Evolutionary conservation across 2,797 vertebrate species (phyloP).

Genomic region (Lepus oiostolus): DNA sequence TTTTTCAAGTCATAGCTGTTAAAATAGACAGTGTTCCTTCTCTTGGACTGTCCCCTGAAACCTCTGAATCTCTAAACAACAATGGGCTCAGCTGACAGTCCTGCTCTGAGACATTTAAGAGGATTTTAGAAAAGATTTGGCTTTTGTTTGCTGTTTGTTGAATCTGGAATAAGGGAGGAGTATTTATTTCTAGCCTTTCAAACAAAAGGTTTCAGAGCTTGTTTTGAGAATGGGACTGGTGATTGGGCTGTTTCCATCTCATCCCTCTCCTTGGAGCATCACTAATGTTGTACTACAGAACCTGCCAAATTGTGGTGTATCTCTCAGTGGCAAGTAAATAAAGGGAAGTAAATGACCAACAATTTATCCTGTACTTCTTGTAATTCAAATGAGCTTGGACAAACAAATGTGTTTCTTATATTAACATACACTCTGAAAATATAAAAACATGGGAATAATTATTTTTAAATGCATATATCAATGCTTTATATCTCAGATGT

Average conservation of each 20-base stretch:
- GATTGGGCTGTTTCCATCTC: background rate
- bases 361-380: conserved; percentile 35
- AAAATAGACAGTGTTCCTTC: conserved; percentile 63
- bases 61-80: conserved; percentile 73
- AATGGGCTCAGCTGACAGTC: conserved; percentile 69
- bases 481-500: background rate
- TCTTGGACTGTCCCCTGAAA: conserved; percentile 63
- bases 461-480: background rate
- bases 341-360: conserved; percentile 42
- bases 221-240: conserved; percentile 54
- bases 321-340: conserved; percentile 62
- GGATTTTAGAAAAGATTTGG: conserved; percentile 77
- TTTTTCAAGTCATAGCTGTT: conserved; percentile 73
- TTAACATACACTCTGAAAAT: background rate
- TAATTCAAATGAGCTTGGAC: conserved; percentile 40
- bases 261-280: conserved; percentile 18
- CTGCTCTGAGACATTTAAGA: conserved; percentile 70
- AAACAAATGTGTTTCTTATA: conserved; percentile 46
- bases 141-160: conserved; percentile 79
- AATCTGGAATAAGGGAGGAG: conserved; percentile 59
- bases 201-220: conserved; percentile 62
- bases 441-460: background rate
- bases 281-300: background rate
- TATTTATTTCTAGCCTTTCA: conserved; percentile 68
- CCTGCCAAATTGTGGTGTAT: conserved; percentile 42